A percentile compares a stretch with the other conserved stretches of the same genome.
phyloP scores from a whole-genome alignment of 2,797 vertebrate genomes.

The Cossypha niveicapilla region DNA sequence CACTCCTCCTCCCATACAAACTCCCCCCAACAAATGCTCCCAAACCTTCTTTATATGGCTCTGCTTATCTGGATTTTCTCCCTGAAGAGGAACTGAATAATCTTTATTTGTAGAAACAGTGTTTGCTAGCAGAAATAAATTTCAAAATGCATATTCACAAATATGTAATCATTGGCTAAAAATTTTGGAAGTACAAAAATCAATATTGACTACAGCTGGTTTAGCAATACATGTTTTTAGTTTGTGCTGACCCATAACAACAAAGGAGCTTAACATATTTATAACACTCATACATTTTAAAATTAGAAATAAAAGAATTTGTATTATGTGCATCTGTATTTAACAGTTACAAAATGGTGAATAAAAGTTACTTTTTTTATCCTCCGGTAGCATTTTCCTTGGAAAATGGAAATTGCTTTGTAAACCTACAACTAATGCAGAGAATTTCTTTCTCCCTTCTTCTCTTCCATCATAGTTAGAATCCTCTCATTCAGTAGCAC shows the following conservation, averaged over 20 bases:
- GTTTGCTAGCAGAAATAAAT: not conserved
- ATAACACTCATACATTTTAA: not conserved
- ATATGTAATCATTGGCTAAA: not conserved
- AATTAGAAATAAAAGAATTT: not conserved
- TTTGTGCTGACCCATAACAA: not conserved
- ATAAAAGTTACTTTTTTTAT: not conserved
- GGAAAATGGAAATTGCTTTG: not conserved
- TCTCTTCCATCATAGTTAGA: not conserved
- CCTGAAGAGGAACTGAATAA: not conserved
- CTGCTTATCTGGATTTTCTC: not conserved
- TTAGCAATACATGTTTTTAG: not conserved
- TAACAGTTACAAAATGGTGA: not conserved
- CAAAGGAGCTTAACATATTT: not conserved
- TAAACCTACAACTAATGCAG: not conserved
- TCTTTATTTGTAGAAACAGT: not conserved
- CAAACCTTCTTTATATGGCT: not conserved
- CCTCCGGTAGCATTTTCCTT: not conserved
- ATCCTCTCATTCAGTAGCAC: conserved; percentile 22
- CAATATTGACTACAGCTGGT: conserved; percentile 12
- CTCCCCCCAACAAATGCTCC: not conserved
- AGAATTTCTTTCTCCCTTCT: not conserved
- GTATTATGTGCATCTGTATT: not conserved
- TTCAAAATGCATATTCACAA: not conserved
- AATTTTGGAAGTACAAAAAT: not conserved
- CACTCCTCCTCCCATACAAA: not conserved